Conservation (phyloP, 1,140 invertebrate genomes). For the Ylistrum balloti region DNA sequence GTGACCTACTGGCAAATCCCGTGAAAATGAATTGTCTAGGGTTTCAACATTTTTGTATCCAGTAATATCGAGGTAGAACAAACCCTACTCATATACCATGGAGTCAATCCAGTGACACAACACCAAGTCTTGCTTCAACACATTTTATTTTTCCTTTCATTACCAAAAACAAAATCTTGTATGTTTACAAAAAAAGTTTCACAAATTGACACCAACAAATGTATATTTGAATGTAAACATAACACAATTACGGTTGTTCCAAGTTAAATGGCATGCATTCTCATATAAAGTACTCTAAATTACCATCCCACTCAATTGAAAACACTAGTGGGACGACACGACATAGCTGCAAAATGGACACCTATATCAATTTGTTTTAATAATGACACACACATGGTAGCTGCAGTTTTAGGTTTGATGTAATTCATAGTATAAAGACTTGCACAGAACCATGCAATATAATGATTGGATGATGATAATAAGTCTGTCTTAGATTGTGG, state of each 20-base stretch:
- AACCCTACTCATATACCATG: too few species aligned
- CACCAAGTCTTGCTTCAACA: not conserved
- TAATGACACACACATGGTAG: not conserved
- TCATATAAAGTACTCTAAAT: not conserved
- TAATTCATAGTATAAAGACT: not conserved
- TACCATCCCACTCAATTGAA: not conserved
- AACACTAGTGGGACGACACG: constrained; percentile 24
- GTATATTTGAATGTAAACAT: not conserved
- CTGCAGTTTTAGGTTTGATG: not conserved
- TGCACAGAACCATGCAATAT: not conserved
- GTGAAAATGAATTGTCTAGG: too few species aligned
- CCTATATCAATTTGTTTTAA: too few species aligned
- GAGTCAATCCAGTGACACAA: too few species aligned
- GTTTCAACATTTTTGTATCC: too few species aligned
- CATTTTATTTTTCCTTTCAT: constrained; percentile 40
- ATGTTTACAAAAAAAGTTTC: constrained; percentile 1
- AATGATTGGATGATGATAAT: not conserved
- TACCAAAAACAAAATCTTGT: not conserved
- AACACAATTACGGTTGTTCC: not conserved
- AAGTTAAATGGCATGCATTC: not conserved
- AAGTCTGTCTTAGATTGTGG: not conserved
- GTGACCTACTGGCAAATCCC: too few species aligned
- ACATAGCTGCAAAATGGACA: not conserved
- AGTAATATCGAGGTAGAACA: too few species aligned
- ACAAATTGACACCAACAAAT: constrained; percentile 2